Evolutionary conservation across 2,888 invertebrate genomes (phyloP).

Genomic region (Ariolimax columbianus): DNA sequence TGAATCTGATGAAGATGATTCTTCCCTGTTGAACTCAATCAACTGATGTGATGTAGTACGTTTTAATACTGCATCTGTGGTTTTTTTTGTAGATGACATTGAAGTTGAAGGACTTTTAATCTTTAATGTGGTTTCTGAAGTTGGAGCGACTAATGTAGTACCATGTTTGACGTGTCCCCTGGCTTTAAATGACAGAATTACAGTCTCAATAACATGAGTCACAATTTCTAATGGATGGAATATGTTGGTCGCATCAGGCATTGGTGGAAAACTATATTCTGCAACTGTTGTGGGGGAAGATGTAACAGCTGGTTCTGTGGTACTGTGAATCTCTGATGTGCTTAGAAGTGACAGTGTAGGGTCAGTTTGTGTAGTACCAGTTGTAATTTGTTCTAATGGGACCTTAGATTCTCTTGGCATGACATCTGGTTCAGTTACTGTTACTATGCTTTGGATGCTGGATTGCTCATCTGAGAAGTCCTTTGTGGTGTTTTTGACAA

Average conservation of each 20-base stretch:
- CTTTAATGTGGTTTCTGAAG: neutral
- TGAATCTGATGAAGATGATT: neutral
- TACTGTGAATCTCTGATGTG: neutral
- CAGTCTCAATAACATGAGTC: constrained; percentile 3
- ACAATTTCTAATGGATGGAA: neutral
- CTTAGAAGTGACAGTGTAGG: neutral
- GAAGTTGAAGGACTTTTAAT: neutral
- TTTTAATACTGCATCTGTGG: neutral
- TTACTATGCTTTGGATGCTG: neutral
- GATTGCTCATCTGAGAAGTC: neutral
- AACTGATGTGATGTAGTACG: neutral
- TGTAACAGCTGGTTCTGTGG: neutral
- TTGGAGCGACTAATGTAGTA: neutral
- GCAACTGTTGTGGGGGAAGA: neutral
- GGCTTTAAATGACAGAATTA: neutral
- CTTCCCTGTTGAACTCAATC: neutral
- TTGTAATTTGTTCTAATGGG: no score
- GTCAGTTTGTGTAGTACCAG: no score
- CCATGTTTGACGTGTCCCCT: neutral
- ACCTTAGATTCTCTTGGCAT: no score
- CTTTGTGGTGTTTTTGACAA: no score
- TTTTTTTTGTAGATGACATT: neutral
- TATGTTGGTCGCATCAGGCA: neutral
- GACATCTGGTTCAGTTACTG: no score
- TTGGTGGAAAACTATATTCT: neutral